A percentile compares a stretch with the other conserved stretches of the same genome.
These are phyloP conservation scores for Brachypteracias leptosomus DNA, from an alignment of 2,113 vertebrate genomes.

Conservation along the genomic window DNA sequence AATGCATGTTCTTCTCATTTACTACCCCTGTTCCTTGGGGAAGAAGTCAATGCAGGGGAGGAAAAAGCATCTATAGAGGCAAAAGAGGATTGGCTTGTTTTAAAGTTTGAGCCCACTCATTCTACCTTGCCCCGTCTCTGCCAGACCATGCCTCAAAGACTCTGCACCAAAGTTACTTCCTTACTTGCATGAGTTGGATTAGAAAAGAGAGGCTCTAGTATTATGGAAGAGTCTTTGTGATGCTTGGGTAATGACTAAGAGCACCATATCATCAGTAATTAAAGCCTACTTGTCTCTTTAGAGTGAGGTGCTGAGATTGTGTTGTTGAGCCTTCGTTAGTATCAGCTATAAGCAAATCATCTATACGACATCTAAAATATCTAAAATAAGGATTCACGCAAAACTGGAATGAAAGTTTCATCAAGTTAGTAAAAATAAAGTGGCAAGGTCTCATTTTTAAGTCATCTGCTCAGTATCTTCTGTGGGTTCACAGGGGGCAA, in stretches of 20 bases:
- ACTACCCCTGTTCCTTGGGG: neutral
- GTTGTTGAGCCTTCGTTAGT: neutral
- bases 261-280: neutral
- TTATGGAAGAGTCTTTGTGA: neutral
- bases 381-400: neutral
- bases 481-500: neutral
- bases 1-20: neutral
- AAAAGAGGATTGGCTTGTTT: neutral
- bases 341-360: neutral
- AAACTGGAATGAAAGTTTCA: neutral
- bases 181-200: neutral
- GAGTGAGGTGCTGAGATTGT: neutral
- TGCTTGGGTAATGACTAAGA: neutral
- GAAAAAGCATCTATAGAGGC: neutral
- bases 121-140: neutral
- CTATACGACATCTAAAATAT: too few relatives aligned
- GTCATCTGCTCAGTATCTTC: neutral
- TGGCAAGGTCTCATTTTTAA: neutral
- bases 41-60: neutral
- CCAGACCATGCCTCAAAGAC: neutral
- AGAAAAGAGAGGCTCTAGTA: neutral
- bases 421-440: neutral
- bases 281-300: neutral
- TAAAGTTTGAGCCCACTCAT: neutral
- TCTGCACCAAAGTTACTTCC: neutral